A percentile compares a stretch with the other conserved stretches of the same genome.
Conservation (phyloP, 2,113 vertebrate genomes). For the Syngnathus scovelli region DNA sequence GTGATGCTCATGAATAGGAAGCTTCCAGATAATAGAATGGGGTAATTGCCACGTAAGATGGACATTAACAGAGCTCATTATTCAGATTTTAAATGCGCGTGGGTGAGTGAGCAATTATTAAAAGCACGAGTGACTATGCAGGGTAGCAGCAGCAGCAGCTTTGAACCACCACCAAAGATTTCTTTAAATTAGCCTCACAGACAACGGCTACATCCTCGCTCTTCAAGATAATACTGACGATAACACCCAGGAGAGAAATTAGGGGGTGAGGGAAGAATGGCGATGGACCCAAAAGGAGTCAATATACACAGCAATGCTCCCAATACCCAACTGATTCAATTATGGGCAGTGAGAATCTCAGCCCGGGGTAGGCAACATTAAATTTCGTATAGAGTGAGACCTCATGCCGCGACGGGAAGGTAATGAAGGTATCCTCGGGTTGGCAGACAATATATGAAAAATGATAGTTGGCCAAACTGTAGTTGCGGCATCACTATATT, state of each 20-base stretch:
- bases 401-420: slow-evolving; percentile 12
- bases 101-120: slow-evolving; percentile 19
- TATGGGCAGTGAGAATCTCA: slow-evolving; percentile 29
- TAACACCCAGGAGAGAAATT: slow-evolving; percentile 34
- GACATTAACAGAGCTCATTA: slow-evolving; percentile 51
- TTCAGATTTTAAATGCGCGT: slow-evolving; percentile 24
- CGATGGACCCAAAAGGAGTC: slow-evolving; percentile 30
- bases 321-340: slow-evolving; percentile 52
- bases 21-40: slow-evolving; percentile 15
- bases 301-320: slow-evolving; percentile 31
- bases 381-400: slow-evolving; percentile 25
- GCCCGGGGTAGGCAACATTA: slow-evolving; percentile 31
- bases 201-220: slow-evolving; percentile 30
- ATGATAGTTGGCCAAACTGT: no score
- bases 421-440: slow-evolving; percentile 27
- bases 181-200: slow-evolving; percentile 29
- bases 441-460: slow-evolving; percentile 20
- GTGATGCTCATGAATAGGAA: slow-evolving; percentile 17
- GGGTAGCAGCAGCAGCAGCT: neutral
- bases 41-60: slow-evolving; percentile 48
- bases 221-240: slow-evolving; percentile 12
- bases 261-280: slow-evolving; percentile 23
- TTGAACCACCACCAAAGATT: slow-evolving; percentile 28
- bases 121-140: neutral
- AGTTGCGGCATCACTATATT: no score